Conservation (phyloP, 2,797 vertebrate species). For the Rhinella marina region DNA sequence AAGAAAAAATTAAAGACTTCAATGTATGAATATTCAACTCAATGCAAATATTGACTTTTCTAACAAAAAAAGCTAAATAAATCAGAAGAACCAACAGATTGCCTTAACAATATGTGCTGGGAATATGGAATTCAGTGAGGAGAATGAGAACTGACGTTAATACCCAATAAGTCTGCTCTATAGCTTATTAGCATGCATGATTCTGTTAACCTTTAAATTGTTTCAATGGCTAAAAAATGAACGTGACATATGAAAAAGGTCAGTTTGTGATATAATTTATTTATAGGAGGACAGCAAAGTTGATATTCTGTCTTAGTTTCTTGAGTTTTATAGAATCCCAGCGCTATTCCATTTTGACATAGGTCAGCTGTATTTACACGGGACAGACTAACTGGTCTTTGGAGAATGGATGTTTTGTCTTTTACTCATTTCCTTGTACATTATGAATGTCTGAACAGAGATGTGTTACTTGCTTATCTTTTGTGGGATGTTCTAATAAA, state of each 20-base stretch:
- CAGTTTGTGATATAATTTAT: slow-evolving; percentile 58
- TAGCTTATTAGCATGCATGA: slow-evolving; percentile 70
- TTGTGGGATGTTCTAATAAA: background rate
- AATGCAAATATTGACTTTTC: slow-evolving; percentile 82
- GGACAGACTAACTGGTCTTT: slow-evolving; percentile 19
- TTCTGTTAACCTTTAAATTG: slow-evolving; percentile 69
- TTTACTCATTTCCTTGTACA: background rate
- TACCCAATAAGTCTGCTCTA: slow-evolving; percentile 57
- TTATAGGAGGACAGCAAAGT: slow-evolving; percentile 34
- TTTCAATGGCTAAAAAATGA: slow-evolving; percentile 66
- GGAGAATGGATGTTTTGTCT: slow-evolving; percentile 25
- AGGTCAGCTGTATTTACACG: slow-evolving; percentile 30
- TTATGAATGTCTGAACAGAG: background rate
- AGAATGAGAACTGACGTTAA: slow-evolving; percentile 68
- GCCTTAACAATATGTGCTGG: slow-evolving; percentile 69
- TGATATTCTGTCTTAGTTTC: slow-evolving; percentile 33
- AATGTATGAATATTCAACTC: slow-evolving; percentile 72
- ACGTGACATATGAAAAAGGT: slow-evolving; percentile 69
- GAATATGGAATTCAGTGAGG: slow-evolving; percentile 66
- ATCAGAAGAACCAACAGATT: slow-evolving; percentile 61
- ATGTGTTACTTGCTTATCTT: background rate
- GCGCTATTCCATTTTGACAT: slow-evolving; percentile 16
- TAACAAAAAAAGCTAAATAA: slow-evolving; percentile 63
- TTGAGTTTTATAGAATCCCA: slow-evolving; percentile 3
- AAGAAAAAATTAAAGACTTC: slow-evolving; percentile 65